Base-by-base conservation (phyloP, 2,888 invertebrate genomes). In the Drosophila setosimentum region DNA sequence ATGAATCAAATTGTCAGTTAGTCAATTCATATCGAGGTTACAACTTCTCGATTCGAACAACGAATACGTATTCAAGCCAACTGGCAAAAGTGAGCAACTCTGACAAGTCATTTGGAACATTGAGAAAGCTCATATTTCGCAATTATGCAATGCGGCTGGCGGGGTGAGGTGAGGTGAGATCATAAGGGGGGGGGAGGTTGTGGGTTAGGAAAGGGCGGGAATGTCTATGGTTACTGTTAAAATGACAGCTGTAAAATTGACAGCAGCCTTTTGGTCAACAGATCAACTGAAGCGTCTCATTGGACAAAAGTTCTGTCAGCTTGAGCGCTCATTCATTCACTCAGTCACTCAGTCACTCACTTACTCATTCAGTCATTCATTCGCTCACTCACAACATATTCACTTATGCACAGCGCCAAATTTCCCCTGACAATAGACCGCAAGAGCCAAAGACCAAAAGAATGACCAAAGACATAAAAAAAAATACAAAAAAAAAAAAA, bases 351-450 rank as follows among this genome's bases (percentile, higher is more conserved):
- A 50, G 55, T n/a, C 65, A 51, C 37, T 33, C 63, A 49, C 37
- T 50, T 45, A 32, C 48, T 30, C 35, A 73, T 42, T 60, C 50
- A 53, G 21, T 29, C 50, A 61, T 35, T 59, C 59, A 74, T 48
- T 64, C 66, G 82, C 60, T 63, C 61, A 73, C 64, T 77, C 49
- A 33, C 42, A n/a, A 76, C 54, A 45, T 64, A 61, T 75, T 76
- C 76, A 68, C 64, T 76, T 75, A 75, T 76, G 67, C 82, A 78
- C 32, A 60, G 60, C 80, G 13, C 69, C 68, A 86, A 90, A 86
- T 86, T 86, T 86, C 85, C 85, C 85, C 71, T 74, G 85, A 90
- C 91, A 86, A 89, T 90, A 89, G 64, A 78, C 68, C 82, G 70
- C 80, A 80, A 73, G 59, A 65, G 35, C 50, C 51, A 51, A 53